These are phyloP conservation scores for Thumatha senex DNA, from an alignment of 2,888 invertebrate genomes.

Conservation along the genomic window DNA sequence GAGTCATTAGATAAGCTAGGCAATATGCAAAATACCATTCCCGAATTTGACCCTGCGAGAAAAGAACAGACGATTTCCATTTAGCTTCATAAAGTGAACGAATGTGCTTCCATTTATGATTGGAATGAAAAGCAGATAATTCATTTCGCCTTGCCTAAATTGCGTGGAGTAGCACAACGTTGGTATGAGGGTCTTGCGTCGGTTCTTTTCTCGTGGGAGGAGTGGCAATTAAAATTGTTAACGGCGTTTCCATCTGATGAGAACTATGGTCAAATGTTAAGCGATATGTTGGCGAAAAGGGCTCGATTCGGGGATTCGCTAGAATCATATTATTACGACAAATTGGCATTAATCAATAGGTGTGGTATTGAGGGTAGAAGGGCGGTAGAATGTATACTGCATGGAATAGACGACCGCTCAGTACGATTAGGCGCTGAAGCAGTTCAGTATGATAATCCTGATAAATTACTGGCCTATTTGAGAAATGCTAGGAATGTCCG, in stretches of 20 bases:
- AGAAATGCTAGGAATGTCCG: neutral
- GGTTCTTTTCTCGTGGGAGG: constrained; percentile 28
- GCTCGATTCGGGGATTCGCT: constrained; percentile 10
- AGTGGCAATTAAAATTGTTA: constrained; percentile 36
- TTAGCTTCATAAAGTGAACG: constrained; percentile 4
- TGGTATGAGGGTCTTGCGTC: constrained; percentile 34
- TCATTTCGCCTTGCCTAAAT: constrained; percentile 1
- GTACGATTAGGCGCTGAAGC: neutral
- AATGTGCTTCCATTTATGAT: constrained; percentile 1
- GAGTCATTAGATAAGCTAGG: no score
- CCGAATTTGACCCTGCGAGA: neutral
- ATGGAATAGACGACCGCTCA: constrained; percentile 17
- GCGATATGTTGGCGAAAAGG: constrained; percentile 28
- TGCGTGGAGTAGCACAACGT: neutral
- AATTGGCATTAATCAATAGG: neutral
- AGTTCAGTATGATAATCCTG: constrained; percentile 5
- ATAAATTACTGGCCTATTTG: constrained; percentile 10
- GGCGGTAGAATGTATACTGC: constrained; percentile 21
- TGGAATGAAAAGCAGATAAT: constrained; percentile 1
- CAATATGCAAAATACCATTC: neutral
- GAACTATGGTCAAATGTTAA: constrained; percentile 27
- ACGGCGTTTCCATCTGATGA: constrained; percentile 32
- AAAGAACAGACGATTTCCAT: neutral
- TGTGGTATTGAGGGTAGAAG: constrained; percentile 7
- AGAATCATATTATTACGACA: constrained; percentile 7